A percentile compares a stretch with the other conserved stretches of the same genome.
phyloP scores from a whole-genome alignment of 2,113 vertebrate species.

The Gambusia affinis region DNA sequence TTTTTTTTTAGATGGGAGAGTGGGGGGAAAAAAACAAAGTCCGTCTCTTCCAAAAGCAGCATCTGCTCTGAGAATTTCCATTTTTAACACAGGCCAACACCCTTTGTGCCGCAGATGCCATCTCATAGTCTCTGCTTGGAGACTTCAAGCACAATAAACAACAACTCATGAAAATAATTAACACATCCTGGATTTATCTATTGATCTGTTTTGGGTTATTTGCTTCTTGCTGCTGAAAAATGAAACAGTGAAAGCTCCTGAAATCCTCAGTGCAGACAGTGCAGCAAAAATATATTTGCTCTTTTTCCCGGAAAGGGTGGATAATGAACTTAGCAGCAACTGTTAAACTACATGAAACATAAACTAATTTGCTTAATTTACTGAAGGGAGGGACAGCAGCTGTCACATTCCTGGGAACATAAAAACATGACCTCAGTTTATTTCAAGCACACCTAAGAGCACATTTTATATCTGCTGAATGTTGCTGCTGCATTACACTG shows the following conservation, averaged over 20 bases:
- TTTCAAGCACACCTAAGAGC: too few species aligned
- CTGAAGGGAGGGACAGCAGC: background rate
- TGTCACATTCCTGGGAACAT: background rate
- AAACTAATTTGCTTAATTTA: background rate
- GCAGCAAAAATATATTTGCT: background rate
- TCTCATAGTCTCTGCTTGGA: background rate
- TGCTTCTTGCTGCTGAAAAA: background rate
- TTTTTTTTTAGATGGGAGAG: background rate
- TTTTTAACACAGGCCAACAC: constrained; percentile 34
- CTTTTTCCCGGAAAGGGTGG: background rate
- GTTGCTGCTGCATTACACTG: too few species aligned
- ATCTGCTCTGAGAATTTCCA: constrained; percentile 21
- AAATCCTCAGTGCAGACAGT: background rate
- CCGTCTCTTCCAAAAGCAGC: constrained; percentile 14
- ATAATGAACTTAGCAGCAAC: background rate
- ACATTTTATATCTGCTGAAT: too few species aligned
- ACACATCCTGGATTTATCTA: background rate
- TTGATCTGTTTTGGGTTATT: background rate
- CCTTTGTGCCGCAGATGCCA: constrained; percentile 7
- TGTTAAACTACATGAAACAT: background rate
- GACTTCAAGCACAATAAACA: background rate
- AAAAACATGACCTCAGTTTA: background rate
- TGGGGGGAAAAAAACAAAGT: constrained; percentile 2
- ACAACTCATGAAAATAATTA: background rate
- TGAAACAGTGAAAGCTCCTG: background rate